Evolutionary conservation across 1,140 invertebrate species (phyloP).

Genomic region (Brachystomella parvula): DNA sequence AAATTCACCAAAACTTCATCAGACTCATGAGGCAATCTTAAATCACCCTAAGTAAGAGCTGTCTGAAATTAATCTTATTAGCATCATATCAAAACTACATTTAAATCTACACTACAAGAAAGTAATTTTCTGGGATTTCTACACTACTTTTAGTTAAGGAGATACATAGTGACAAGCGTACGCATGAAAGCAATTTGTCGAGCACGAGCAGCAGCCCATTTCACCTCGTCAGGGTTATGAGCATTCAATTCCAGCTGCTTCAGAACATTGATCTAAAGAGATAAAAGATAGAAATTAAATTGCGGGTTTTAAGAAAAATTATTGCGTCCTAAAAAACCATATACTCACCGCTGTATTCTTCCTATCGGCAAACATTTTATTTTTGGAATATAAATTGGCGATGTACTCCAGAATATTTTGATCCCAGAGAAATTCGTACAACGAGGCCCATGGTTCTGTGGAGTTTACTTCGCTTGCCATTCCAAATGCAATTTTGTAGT

Average conservation of each 20-base stretch:
- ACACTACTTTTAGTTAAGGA: not conserved
- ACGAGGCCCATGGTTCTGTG: not conserved
- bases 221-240: not conserved
- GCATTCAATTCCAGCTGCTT: not conserved
- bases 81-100: not conserved
- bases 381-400: not conserved
- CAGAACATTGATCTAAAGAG: not conserved
- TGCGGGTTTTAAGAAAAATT: not conserved
- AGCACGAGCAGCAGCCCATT: not conserved
- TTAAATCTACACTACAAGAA: not conserved
- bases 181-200: not conserved
- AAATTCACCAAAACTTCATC: not conserved
- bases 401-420: not conserved
- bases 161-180: not conserved
- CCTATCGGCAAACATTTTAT: not conserved
- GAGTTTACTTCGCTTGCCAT: not conserved
- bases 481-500: not conserved
- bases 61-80: not conserved
- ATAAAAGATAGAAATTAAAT: not conserved
- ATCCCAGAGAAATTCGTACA: constrained; percentile 1
- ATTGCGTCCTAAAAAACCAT: too few species aligned
- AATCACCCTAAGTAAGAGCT: not conserved
- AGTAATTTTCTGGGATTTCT: not conserved
- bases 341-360: not conserved
- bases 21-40: not conserved